Evolutionary conservation across 2,888 invertebrate species (phyloP).

Genomic region (Anodontia alba): DNA sequence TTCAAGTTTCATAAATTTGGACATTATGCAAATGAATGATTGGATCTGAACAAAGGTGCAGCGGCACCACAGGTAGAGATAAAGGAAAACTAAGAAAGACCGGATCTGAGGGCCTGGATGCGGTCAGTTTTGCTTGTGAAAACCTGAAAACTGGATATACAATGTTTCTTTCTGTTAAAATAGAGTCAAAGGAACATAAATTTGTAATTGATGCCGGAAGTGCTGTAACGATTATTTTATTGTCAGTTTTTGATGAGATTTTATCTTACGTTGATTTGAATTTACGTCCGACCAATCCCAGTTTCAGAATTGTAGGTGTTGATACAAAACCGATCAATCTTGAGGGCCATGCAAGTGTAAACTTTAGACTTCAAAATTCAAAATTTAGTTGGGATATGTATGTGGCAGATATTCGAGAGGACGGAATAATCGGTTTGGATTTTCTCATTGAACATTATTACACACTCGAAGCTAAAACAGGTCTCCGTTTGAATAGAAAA

Average conservation of each 20-base stretch:
- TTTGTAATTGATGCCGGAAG: neutral
- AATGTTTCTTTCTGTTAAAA: neutral
- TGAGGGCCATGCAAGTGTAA: neutral
- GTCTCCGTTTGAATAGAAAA: neutral
- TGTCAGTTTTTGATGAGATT: neutral
- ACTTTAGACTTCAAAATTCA: neutral
- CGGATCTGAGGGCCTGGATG: conserved; percentile 40
- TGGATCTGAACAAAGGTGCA: neutral
- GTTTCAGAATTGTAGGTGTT: conserved; percentile 19
- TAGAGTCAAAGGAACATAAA: neutral
- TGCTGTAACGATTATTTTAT: neutral
- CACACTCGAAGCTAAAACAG: neutral
- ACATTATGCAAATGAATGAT: conserved; percentile 26
- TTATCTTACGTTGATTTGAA: neutral
- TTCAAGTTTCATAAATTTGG: conserved; percentile 21
- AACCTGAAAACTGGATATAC: neutral
- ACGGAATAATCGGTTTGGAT: conserved; percentile 37
- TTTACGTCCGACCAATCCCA: neutral
- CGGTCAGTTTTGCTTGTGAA: conserved; percentile 19
- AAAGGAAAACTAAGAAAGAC: conserved; percentile 43
- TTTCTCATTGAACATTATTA: conserved; percentile 18
- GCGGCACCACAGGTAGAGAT: neutral
- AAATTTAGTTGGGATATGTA: conserved; percentile 32
- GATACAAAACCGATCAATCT: conserved; percentile 13
- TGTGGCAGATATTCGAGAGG: conserved; percentile 38